These are phyloP conservation scores for Luperina testacea DNA, from an alignment of 2,888 invertebrate genomes.

Conservation along the genomic window DNA sequence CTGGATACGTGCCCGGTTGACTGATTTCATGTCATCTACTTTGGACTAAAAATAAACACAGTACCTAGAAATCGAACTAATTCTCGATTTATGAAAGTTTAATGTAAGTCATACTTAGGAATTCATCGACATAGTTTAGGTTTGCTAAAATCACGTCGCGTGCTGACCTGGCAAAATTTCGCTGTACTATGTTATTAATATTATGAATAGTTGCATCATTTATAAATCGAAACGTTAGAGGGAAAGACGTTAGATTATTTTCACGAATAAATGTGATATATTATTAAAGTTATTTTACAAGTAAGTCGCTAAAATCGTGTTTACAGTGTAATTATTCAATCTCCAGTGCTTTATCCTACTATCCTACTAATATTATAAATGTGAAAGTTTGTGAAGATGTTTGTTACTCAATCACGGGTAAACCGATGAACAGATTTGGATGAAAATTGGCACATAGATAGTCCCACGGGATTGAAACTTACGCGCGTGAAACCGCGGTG, in stretches of 20 bases:
- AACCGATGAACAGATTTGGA: too few relatives aligned
- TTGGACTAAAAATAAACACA: not conserved
- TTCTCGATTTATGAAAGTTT: not conserved
- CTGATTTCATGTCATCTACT: not conserved
- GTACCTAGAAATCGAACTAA: not conserved
- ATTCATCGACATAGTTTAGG: not conserved
- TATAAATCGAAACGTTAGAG: not conserved
- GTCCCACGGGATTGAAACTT: too few relatives aligned
- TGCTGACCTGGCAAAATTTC: conserved; percentile 4
- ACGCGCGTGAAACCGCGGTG: too few relatives aligned
- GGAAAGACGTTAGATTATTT: not conserved
- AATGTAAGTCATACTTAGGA: not conserved
- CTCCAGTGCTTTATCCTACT: not conserved
- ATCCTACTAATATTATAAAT: not conserved
- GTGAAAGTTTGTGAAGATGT: too few relatives aligned
- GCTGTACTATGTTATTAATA: not conserved
- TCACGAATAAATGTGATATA: not conserved
- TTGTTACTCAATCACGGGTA: too few relatives aligned
- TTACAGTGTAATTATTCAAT: not conserved
- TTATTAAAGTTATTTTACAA: not conserved
- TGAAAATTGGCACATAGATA: too few relatives aligned
- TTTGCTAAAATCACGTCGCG: not conserved
- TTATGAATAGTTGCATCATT: conserved; percentile 31
- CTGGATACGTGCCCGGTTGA: too few relatives aligned
- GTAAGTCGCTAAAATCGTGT: not conserved